Base-by-base conservation (phyloP, 1,140 invertebrate genomes). In the Helicoverpa zea region DNA sequence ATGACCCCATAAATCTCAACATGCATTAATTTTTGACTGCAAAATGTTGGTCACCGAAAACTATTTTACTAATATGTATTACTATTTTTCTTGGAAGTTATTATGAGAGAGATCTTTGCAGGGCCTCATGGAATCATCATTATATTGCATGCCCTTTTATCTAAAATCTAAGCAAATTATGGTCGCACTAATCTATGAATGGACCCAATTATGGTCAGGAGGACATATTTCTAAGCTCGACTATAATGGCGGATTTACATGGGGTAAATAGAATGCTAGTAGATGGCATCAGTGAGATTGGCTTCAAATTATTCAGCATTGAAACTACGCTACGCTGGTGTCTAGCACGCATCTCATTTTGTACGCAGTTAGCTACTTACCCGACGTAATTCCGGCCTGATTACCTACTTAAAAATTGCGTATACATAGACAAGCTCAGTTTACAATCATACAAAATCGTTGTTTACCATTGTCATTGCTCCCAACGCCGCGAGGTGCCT, bases 201-300 rank as follows among this genome's bases (percentile, higher is more conserved):
- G 74, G 74, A 76, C 74, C 74, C 74, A 52, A 76, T n/a, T 51
- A 51, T 63, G 74, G 16, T 63, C 23, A 30, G 47, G 51, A 68
- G 64, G 64, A 68, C 64, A 68, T 68, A 18, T 16, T 51, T 63
- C 58, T 76, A 76, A 76, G 74, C 74, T 76, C 74, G 74, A 76
- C 74, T 13, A 63, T 63, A 14, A 54, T 23, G 52, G 29, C 68
- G 35, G 35, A 43, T 43, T 43, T 72, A 72, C 64, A 16, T 14
- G n/a, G 4, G 51, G 18, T 58, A 14, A n/a, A n/a, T n/a, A 18
- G 54, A n/a, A 18, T 58, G 35, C 3, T 7, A 35, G 35, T 35
- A 35, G 35, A 35, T 4, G 35, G 35, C 3, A 7, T 5, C 35
- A 35, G 2, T 35, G 35, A 35, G 51, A 52, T 3, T 13, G 12